Percentiles rank a stretch among this genome's conserved stretches.
Conservation (phyloP, 2,113 vertebrate genomes). For the Pomatostomus ruficeps region DNA sequence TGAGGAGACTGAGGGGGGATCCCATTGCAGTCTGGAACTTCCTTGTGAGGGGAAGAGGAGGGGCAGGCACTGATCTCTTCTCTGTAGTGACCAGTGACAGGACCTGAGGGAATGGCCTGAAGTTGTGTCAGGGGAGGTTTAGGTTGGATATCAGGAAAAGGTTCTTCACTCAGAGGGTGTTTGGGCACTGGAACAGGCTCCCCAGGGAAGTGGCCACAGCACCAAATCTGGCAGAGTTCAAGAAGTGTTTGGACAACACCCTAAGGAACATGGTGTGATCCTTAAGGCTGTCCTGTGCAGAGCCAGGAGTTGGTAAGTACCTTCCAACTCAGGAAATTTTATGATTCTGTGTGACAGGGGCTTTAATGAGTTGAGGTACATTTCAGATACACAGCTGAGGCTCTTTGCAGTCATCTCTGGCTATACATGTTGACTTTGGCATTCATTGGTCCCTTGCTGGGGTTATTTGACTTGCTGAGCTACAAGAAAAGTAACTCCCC, state of each 20-base stretch:
- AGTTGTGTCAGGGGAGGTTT: background rate
- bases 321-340: background rate
- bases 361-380: background rate
- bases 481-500: background rate
- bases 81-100: background rate
- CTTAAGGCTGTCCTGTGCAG: background rate
- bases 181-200: background rate
- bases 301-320: background rate
- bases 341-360: background rate
- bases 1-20: background rate
- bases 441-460: background rate
- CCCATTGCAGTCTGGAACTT: rapidly evolving
- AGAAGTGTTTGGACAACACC: background rate
- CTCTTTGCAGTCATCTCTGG: background rate
- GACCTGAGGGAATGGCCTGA: background rate
- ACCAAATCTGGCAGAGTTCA: background rate
- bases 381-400: background rate
- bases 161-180: rapidly evolving
- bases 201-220: background rate
- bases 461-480: background rate
- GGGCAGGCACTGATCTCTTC: background rate
- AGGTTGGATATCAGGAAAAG: background rate
- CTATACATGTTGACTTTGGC: background rate
- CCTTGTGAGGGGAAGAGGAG: rapidly evolving
- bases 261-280: background rate